Percentiles rank a stretch among this genome's conserved stretches.
These are phyloP conservation scores for Prenolepis imparis DNA, from an alignment of 2,888 invertebrate species.

Conservation along the genomic window DNA sequence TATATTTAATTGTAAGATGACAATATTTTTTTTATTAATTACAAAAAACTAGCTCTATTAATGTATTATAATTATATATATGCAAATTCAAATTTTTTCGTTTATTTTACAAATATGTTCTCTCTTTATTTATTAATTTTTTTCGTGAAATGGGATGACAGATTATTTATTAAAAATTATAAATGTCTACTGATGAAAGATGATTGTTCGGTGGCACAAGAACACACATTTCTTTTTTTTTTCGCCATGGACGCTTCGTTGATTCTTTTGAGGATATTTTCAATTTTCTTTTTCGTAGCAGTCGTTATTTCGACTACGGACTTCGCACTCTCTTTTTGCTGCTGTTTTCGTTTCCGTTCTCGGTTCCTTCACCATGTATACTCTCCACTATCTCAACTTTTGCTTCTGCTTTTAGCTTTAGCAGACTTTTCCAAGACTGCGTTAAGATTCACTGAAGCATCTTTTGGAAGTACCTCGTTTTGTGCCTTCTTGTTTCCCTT, in stretches of 20 bases:
- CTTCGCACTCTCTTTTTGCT: slow-evolving; percentile 17
- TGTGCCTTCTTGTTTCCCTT: not conserved
- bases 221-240: slow-evolving; percentile 38
- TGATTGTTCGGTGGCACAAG: slow-evolving; percentile 53
- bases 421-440: slow-evolving; percentile 22
- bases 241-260: not conserved
- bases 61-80: no score
- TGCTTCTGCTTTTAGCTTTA: slow-evolving; percentile 8
- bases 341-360: slow-evolving; percentile 9
- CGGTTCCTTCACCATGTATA: not conserved
- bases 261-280: slow-evolving; percentile 17
- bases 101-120: slow-evolving; percentile 38
- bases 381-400: not conserved
- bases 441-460: slow-evolving; percentile 16
- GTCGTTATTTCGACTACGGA: not conserved
- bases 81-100: slow-evolving; percentile 20
- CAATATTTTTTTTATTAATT: not conserved
- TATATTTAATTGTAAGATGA: not conserved
- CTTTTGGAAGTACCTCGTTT: slow-evolving; percentile 11
- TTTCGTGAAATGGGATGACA: slow-evolving; percentile 49
- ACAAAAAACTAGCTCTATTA: not conserved
- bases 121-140: slow-evolving; percentile 50
- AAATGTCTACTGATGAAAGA: slow-evolving; percentile 72
- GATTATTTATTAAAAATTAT: slow-evolving; percentile 83
- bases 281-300: slow-evolving; percentile 33